Evolutionary conservation across 2,888 invertebrate genomes (phyloP).

Genomic region (Eutolmus rufibarbis): DNA sequence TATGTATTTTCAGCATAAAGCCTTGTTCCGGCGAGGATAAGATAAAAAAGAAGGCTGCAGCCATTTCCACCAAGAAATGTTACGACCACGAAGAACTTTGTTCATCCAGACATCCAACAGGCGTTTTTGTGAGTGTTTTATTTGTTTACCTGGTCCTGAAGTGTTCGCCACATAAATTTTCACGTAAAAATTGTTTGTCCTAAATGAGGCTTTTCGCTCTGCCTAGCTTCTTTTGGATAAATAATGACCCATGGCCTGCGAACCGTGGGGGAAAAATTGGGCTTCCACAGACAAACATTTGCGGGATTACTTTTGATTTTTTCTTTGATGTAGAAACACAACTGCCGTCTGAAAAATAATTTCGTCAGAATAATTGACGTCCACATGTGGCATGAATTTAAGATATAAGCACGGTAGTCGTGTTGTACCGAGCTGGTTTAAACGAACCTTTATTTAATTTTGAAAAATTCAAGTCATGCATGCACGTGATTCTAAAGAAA

Average conservation of each 20-base stretch:
- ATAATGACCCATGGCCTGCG: background rate
- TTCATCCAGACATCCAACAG: background rate
- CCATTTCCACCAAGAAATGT: background rate
- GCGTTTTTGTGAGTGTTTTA: background rate
- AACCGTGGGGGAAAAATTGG: background rate
- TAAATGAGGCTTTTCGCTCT: background rate
- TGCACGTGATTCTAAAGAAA: background rate
- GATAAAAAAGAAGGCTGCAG: background rate
- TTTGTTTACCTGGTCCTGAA: background rate
- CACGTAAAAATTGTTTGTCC: background rate
- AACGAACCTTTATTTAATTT: background rate
- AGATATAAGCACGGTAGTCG: background rate
- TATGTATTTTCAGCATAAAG: background rate
- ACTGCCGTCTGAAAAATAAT: background rate
- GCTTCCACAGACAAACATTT: background rate
- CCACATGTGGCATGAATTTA: background rate
- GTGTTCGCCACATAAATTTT: background rate
- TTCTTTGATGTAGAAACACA: background rate
- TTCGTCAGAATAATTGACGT: background rate
- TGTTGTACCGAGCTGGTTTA: background rate
- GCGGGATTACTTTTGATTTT: background rate
- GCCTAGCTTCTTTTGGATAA: background rate
- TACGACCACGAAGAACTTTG: background rate
- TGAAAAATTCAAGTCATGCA: background rate
- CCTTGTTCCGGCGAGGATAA: background rate